Evolutionary conservation across 2,888 invertebrate genomes (phyloP).

Genomic region (Tetragonula carbonaria): DNA sequence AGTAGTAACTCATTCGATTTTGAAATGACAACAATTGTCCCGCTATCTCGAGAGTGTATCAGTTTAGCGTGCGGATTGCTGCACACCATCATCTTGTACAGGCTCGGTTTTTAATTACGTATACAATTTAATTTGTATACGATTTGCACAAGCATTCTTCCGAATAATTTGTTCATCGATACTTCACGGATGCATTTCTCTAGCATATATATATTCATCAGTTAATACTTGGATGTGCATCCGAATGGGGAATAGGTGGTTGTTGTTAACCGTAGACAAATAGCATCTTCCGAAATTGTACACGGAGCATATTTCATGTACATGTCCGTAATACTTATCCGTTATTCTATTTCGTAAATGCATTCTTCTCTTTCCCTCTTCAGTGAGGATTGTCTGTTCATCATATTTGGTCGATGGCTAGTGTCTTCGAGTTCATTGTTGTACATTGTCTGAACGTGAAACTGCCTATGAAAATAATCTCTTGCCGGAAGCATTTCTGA

Average conservation of each 20-base stretch:
- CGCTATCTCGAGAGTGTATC: background rate
- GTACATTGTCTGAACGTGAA: background rate
- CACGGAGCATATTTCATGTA: background rate
- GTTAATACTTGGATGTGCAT: background rate
- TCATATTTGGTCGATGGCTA: conserved; percentile 20
- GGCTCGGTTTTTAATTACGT: background rate
- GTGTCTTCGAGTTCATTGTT: conserved; percentile 30
- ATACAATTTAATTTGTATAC: background rate
- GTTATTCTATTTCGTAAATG: background rate
- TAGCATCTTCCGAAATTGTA: background rate
- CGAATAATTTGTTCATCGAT: background rate
- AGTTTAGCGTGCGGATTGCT: background rate
- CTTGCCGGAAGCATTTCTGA: conserved; percentile 23
- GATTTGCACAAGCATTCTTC: background rate
- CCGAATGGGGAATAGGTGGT: background rate
- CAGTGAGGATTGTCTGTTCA: conserved; percentile 1
- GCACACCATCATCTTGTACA: background rate
- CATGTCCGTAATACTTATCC: background rate
- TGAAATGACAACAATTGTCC: background rate
- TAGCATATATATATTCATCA: background rate
- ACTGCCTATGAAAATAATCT: conserved; percentile 2
- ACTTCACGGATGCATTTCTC: background rate
- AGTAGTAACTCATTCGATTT: background rate
- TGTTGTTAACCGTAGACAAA: background rate
- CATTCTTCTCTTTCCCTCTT: background rate